Conservation (phyloP, 2,797 vertebrate genomes). For the Odontamblyopus lacepedii region DNA sequence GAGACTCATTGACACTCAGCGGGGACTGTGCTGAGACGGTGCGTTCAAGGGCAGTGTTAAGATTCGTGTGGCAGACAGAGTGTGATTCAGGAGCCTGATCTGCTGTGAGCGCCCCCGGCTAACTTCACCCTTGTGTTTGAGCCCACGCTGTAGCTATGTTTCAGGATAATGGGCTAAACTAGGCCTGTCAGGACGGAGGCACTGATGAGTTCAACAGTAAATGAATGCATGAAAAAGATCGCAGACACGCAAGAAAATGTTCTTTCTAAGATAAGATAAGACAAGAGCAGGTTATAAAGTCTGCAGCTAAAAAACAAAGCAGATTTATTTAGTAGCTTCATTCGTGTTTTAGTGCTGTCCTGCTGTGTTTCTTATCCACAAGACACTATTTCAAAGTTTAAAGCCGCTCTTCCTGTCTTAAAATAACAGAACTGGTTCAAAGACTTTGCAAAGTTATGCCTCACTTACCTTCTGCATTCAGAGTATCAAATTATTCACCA, state of each 20-base stretch:
- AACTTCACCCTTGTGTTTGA: slow-evolving; percentile 14
- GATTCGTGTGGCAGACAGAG: slow-evolving; percentile 25
- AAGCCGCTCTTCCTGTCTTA: too few species aligned
- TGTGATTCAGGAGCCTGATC: slow-evolving; percentile 41
- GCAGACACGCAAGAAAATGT: neutral
- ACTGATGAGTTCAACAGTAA: slow-evolving; percentile 3
- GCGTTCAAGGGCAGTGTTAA: slow-evolving; percentile 30
- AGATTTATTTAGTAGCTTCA: too few species aligned
- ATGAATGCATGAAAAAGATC: neutral
- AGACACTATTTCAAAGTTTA: too few species aligned
- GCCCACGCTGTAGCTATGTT: slow-evolving; percentile 8
- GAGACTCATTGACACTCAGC: slow-evolving; percentile 5
- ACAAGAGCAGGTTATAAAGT: too few species aligned
- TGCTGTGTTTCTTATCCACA: too few species aligned
- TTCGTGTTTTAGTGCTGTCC: too few species aligned
- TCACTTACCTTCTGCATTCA: too few species aligned
- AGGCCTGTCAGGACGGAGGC: slow-evolving; percentile 14
- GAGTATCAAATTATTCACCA: too few species aligned
- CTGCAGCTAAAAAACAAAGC: too few species aligned
- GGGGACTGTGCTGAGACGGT: slow-evolving; percentile 17
- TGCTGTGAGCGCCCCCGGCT: slow-evolving; percentile 32
- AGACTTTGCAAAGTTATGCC: too few species aligned
- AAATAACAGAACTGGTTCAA: too few species aligned
- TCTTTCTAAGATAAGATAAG: too few species aligned
- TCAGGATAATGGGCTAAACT: slow-evolving; percentile 5